Conservation (phyloP, 1,140 invertebrate species). For the Heliconius hermathena region DNA sequence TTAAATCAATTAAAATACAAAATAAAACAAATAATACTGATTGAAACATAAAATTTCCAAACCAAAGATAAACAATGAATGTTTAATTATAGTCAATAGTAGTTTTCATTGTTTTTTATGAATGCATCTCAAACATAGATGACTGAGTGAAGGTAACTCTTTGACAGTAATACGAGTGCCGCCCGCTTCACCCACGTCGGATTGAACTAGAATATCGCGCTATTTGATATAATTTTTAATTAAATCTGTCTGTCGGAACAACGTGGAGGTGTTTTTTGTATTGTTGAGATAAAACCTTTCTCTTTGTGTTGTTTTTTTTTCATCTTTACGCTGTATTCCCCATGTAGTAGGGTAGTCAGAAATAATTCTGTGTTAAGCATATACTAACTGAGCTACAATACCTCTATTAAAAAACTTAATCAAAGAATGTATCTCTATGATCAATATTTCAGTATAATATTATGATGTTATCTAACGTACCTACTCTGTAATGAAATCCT, state of each 20-base stretch:
- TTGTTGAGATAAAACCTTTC: not conserved
- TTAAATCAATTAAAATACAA: no score
- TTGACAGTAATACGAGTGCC: conserved; percentile 42
- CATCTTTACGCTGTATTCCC: no score
- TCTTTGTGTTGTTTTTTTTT: no score
- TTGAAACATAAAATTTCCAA: not conserved
- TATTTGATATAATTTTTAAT: conserved; percentile 17
- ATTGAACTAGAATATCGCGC: conserved; percentile 6
- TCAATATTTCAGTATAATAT: not conserved
- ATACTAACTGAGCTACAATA: no score
- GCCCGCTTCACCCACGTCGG: conserved; percentile 43
- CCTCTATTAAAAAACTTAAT: not conserved
- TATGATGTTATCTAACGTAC: not conserved
- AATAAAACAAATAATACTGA: no score
- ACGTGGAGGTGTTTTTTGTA: no score
- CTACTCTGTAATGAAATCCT: not conserved
- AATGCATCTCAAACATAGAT: not conserved
- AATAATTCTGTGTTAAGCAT: no score
- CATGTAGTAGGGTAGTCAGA: no score
- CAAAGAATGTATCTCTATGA: not conserved
- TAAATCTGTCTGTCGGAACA: not conserved
- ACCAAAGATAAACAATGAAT: not conserved
- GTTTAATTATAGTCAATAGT: not conserved
- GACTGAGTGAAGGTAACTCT: conserved; percentile 34
- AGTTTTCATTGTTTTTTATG: not conserved